Conservation (phyloP, 2,888 invertebrate genomes). For the Rotaria sp. region DNA sequence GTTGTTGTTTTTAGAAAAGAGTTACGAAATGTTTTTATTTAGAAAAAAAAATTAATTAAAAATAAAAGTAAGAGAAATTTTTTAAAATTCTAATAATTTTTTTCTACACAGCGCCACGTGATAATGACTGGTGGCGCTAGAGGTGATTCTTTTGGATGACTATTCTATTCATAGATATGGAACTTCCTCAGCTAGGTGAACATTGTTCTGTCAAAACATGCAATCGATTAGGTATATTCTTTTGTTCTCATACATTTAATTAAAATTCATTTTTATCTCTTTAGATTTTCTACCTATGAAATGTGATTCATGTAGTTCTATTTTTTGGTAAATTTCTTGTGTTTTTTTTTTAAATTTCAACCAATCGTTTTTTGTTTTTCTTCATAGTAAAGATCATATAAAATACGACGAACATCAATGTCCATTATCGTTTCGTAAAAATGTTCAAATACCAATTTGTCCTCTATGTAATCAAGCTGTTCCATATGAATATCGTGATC, state of each 20-base stretch:
- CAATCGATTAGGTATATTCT: conserved; percentile 68
- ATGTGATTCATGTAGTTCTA: conserved; percentile 78
- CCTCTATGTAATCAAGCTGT: conserved; percentile 82
- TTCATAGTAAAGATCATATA: conserved; percentile 73
- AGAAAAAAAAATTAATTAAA: neutral
- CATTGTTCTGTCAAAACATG: conserved; percentile 75
- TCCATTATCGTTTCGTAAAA: conserved; percentile 67
- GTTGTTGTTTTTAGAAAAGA: no score
- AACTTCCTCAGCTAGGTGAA: conserved; percentile 80
- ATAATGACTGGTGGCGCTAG: neutral
- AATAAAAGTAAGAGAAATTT: neutral
- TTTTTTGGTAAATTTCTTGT: conserved; percentile 69
- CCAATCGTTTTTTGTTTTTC: conserved; percentile 36
- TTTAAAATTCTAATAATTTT: neutral
- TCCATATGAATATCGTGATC: conserved; percentile 68
- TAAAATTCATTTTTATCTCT: conserved; percentile 44
- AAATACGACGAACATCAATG: conserved; percentile 74
- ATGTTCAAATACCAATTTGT: conserved; percentile 88
- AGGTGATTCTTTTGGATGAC: neutral
- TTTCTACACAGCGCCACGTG: neutral
- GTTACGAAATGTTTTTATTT: no score
- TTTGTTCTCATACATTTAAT: conserved; percentile 42
- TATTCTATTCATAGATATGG: conserved; percentile 62
- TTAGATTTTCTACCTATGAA: neutral
- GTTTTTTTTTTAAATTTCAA: neutral